Evolutionary conservation across 1,140 invertebrate genomes (phyloP).

Genomic region (Penaeus indicus): DNA sequence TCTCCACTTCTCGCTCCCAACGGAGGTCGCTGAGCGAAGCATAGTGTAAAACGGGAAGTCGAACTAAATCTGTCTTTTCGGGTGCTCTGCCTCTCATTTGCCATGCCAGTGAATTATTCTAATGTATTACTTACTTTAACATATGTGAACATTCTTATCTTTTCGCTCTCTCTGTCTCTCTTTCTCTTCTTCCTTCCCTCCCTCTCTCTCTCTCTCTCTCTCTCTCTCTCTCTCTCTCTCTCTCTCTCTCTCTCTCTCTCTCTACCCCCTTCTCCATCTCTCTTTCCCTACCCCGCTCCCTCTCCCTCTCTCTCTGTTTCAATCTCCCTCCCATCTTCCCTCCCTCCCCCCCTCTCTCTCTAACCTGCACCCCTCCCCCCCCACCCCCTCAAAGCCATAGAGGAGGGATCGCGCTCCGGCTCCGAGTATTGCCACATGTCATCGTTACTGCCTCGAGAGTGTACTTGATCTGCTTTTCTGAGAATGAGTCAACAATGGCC

Average conservation of each 20-base stretch:
- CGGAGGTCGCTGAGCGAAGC: too few species aligned
- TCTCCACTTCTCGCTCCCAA: too few species aligned
- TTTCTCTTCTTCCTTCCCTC: not conserved
- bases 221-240: not conserved
- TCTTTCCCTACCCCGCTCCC: not conserved
- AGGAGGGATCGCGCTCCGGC: too few species aligned
- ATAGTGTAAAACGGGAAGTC: too few species aligned
- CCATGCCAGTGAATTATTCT: not conserved
- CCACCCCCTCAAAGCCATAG: too few species aligned
- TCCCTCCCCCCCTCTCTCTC: not conserved
- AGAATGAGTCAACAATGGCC: slow-evolving; percentile 25
- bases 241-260: not conserved
- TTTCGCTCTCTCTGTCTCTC: not conserved
- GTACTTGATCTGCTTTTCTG: not conserved
- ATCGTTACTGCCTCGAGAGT: too few species aligned
- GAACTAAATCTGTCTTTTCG: too few species aligned
- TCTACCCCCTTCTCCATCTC: slow-evolving; percentile 11
- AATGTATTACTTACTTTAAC: not conserved
- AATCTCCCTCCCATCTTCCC: not conserved
- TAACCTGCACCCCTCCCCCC: not conserved
- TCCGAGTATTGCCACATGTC: too few species aligned
- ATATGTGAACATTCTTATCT: not conserved
- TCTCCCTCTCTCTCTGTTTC: not conserved
- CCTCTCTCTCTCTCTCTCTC: slow-evolving; percentile 20
- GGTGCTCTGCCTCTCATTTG: not conserved